Evolutionary conservation across 2,113 vertebrate genomes (phyloP).

Genomic region (Oreamnos americanus): DNA sequence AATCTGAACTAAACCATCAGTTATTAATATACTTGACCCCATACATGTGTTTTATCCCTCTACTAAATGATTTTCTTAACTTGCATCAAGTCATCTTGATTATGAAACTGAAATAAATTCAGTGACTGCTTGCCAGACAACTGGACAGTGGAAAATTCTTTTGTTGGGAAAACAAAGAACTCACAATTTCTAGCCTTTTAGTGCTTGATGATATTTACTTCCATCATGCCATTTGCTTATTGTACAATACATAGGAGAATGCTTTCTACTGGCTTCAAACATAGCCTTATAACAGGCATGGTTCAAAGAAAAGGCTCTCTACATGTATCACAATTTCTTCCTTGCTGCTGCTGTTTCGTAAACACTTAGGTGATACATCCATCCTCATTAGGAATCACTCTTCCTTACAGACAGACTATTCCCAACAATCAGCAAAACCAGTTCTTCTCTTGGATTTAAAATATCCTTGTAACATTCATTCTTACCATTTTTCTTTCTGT

Average conservation of each 20-base stretch:
- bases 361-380: slow-evolving; percentile 78
- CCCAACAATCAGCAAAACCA: slow-evolving; percentile 52
- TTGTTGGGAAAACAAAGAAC: slow-evolving; percentile 60
- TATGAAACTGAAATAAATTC: slow-evolving; percentile 40
- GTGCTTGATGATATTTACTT: slow-evolving; percentile 65
- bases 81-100: slow-evolving; percentile 56
- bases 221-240: slow-evolving; percentile 58
- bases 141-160: slow-evolving; percentile 57
- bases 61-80: slow-evolving; percentile 44
- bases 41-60: neutral
- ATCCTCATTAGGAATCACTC: slow-evolving; percentile 77
- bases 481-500: neutral
- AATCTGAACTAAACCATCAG: neutral
- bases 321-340: slow-evolving; percentile 75
- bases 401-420: slow-evolving; percentile 74
- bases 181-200: slow-evolving; percentile 40
- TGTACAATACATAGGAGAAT: slow-evolving; percentile 13
- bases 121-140: slow-evolving; percentile 18
- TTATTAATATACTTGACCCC: slow-evolving; percentile 12
- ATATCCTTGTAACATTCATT: slow-evolving; percentile 5
- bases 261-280: slow-evolving; percentile 62
- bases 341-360: slow-evolving; percentile 65
- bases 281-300: neutral
- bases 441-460: slow-evolving; percentile 67
- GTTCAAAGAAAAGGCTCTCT: slow-evolving; percentile 63